Conservation (phyloP, 2,113 vertebrate genomes). For the Phrynosoma platyrhinos region DNA sequence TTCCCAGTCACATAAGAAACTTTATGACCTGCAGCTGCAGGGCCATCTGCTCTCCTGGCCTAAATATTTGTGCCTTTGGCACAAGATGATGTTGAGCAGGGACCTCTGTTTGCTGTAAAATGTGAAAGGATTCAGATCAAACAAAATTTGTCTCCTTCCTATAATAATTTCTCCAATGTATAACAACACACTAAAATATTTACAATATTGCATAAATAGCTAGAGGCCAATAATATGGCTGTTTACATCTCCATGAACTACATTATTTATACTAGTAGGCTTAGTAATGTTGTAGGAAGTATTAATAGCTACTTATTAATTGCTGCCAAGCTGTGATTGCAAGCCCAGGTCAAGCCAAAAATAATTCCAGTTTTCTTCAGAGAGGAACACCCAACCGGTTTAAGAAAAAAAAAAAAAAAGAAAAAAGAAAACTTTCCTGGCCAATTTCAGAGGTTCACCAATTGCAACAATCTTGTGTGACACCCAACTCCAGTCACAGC, state of each 20-base stretch:
- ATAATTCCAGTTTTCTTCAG: conserved; percentile 43
- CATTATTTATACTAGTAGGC: conserved; percentile 68
- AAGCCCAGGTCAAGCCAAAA: conserved; percentile 58
- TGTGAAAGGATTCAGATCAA: conserved; percentile 56
- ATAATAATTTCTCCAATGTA: conserved; percentile 69
- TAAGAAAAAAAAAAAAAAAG: neutral
- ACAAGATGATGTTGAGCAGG: conserved; percentile 72
- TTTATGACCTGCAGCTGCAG: conserved; percentile 74
- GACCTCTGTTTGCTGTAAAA: conserved; percentile 63
- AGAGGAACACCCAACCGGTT: conserved; percentile 1
- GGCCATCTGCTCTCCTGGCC: conserved; percentile 72
- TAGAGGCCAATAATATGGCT: conserved; percentile 60
- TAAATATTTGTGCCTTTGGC: conserved; percentile 79
- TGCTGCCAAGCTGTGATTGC: conserved; percentile 66
- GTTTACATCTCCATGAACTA: conserved; percentile 74
- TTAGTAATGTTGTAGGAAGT: conserved; percentile 62
- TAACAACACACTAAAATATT: conserved; percentile 77
- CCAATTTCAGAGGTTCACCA: conserved; percentile 17
- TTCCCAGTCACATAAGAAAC: conserved; percentile 64
- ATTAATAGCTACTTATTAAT: conserved; percentile 73
- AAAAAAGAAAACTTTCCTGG: conserved; percentile 5
- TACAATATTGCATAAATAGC: conserved; percentile 72
- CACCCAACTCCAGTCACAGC: neutral
- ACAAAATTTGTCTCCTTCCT: conserved; percentile 64
- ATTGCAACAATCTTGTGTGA: neutral